These are phyloP conservation scores for Bellardia bayeri DNA, from an alignment of 2,888 invertebrate genomes.

Conservation along the genomic window DNA sequence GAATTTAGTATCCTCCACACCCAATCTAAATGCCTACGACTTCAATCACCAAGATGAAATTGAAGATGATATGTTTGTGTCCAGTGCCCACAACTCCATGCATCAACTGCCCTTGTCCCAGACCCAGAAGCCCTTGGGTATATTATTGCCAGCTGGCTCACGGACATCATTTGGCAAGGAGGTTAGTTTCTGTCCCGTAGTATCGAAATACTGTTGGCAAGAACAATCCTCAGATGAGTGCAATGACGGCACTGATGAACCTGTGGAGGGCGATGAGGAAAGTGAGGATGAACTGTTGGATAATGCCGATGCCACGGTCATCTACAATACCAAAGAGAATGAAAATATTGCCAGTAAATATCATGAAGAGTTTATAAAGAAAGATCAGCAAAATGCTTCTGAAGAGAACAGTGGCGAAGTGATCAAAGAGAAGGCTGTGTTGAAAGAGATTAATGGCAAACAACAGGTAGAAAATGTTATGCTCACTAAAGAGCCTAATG, in stretches of 20 bases:
- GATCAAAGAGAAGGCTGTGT: constrained; percentile 30
- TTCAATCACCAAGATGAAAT: constrained; percentile 77
- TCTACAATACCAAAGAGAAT: constrained; percentile 81
- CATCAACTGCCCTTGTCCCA: constrained; percentile 84
- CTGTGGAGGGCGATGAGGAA: constrained; percentile 69
- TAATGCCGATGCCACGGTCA: constrained; percentile 80
- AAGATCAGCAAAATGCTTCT: constrained; percentile 64
- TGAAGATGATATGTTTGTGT: constrained; percentile 85
- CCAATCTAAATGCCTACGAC: constrained; percentile 86
- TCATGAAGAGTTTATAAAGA: constrained; percentile 54
- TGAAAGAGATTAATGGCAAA: constrained; percentile 38
- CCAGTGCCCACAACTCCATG: constrained; percentile 87
- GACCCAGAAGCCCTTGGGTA: constrained; percentile 84
- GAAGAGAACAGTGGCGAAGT: constrained; percentile 64
- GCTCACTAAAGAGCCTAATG: constrained; percentile 25
- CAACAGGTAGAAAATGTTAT: constrained; percentile 39
- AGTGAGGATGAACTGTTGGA: constrained; percentile 77
- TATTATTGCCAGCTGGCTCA: constrained; percentile 81
- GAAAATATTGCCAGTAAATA: constrained; percentile 77
- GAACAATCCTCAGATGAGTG: constrained; percentile 86
- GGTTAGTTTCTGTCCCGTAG: constrained; percentile 92
- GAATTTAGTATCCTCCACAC: constrained; percentile 85
- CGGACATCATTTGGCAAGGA: constrained; percentile 85
- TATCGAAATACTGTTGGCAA: constrained; percentile 92
- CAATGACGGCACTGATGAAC: constrained; percentile 63